A percentile compares a stretch with the other conserved stretches of the same genome.
Conservation (phyloP, 2,797 vertebrate species). For the Pipistrellus pipistrellus region DNA sequence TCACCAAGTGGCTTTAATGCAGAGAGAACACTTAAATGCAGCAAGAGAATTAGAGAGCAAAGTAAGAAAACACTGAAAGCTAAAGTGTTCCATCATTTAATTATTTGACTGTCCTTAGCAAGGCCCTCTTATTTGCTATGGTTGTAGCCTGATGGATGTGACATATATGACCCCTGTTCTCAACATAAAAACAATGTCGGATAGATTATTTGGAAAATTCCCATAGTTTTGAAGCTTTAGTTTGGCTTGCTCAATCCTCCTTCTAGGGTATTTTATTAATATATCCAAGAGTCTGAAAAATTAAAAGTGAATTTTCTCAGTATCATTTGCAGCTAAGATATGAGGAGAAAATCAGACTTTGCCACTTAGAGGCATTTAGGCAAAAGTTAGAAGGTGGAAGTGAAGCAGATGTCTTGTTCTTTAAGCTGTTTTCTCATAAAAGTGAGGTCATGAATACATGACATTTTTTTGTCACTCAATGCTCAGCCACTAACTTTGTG, state of each 20-base stretch:
- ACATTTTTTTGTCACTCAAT: not conserved
- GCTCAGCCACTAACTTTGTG: not conserved
- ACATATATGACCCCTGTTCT: not conserved
- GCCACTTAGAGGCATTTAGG: not conserved
- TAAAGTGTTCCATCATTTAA: not conserved
- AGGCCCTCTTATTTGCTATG: not conserved
- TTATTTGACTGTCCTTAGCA: not conserved
- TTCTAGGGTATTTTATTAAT: not conserved
- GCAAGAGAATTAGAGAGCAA: slow-evolving; percentile 23
- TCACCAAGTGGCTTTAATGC: not conserved
- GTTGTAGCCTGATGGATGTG: not conserved
- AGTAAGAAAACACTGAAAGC: not conserved
- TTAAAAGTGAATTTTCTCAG: slow-evolving; percentile 42
- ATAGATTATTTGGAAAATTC: not conserved
- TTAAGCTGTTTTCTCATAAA: not conserved
- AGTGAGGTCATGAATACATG: not conserved
- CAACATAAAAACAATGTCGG: not conserved
- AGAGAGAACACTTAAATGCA: slow-evolving; percentile 25
- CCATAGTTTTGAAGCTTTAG: not conserved
- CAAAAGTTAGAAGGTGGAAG: slow-evolving; percentile 9
- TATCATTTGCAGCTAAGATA: slow-evolving; percentile 2
- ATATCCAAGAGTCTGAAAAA: not conserved
- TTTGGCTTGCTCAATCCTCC: not conserved
- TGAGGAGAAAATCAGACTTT: slow-evolving; percentile 38
- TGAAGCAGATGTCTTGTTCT: not conserved